Evolutionary conservation across 2,888 invertebrate genomes (phyloP).

Genomic region (Brachylomia viminalis): DNA sequence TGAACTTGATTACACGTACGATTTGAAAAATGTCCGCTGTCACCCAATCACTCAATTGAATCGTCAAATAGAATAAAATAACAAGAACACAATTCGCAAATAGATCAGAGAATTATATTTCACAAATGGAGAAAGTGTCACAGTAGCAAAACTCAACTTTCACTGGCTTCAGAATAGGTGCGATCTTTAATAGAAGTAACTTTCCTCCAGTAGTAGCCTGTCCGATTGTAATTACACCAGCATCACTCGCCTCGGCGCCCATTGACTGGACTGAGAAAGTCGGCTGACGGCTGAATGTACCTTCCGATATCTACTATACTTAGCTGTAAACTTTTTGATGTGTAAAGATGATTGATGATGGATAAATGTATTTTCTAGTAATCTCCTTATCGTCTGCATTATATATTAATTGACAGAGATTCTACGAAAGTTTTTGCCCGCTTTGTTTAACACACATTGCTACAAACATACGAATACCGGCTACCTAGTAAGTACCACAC

Average conservation of each 20-base stretch:
- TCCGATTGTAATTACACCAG: slow-evolving; percentile 58
- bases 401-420: neutral
- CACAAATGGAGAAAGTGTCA: slow-evolving; percentile 80
- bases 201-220: slow-evolving; percentile 67
- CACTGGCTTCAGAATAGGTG: slow-evolving; percentile 74
- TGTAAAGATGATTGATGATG: slow-evolving; percentile 32
- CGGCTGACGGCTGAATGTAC: slow-evolving; percentile 5
- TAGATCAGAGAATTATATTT: slow-evolving; percentile 69
- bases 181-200: slow-evolving; percentile 65
- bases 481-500: neutral
- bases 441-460: neutral
- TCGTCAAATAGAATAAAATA: slow-evolving; percentile 29
- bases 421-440: neutral
- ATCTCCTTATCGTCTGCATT: slow-evolving; percentile 5
- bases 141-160: slow-evolving; percentile 77
- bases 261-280: slow-evolving; percentile 60
- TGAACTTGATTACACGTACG: too few species aligned
- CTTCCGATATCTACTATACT: slow-evolving; percentile 16
- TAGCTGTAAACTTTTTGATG: slow-evolving; percentile 18
- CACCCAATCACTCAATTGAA: slow-evolving; percentile 11
- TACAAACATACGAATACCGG: neutral
- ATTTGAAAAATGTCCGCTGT: neutral
- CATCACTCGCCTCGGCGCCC: slow-evolving; percentile 39
- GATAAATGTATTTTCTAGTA: slow-evolving; percentile 5
- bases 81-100: slow-evolving; percentile 56